These are phyloP conservation scores for Aphelenchoides besseyi DNA, from an alignment of 1,140 invertebrate species.

Conservation along the genomic window DNA sequence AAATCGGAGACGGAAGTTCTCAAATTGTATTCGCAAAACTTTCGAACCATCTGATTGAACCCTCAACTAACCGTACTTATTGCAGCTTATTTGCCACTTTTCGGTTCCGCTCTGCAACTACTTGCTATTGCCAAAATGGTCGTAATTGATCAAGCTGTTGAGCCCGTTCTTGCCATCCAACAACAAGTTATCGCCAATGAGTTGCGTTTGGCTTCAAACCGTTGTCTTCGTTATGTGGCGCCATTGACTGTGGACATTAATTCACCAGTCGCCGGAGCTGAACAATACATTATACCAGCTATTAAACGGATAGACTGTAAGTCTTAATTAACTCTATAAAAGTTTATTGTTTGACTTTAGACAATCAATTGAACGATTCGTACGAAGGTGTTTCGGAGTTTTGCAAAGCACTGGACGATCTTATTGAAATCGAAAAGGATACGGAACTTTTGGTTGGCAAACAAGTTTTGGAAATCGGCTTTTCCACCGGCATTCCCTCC, in stretches of 20 bases:
- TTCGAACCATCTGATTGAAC: not conserved
- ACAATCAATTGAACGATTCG: conserved; percentile 33
- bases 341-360: not conserved
- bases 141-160: not conserved
- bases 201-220: conserved; percentile 44
- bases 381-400: conserved; percentile 58
- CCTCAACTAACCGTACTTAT: too few species aligned
- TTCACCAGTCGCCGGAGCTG: conserved; percentile 1
- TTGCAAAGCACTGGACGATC: conserved; percentile 53
- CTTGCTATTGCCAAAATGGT: not conserved
- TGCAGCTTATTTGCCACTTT: not conserved
- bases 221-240: conserved; percentile 50
- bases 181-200: too few species aligned
- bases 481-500: conserved; percentile 55
- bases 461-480: conserved; percentile 54
- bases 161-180: not conserved
- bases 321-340: conserved; percentile 22
- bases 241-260: conserved; percentile 30
- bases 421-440: conserved; percentile 53
- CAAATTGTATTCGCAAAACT: not conserved
- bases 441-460: conserved; percentile 54
- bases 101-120: too few species aligned
- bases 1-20: not conserved
- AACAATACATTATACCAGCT: not conserved
- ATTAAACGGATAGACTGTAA: conserved; percentile 42